Base-by-base conservation (phyloP, 1,140 invertebrate genomes). In the Lepidotrigona ventralis region DNA sequence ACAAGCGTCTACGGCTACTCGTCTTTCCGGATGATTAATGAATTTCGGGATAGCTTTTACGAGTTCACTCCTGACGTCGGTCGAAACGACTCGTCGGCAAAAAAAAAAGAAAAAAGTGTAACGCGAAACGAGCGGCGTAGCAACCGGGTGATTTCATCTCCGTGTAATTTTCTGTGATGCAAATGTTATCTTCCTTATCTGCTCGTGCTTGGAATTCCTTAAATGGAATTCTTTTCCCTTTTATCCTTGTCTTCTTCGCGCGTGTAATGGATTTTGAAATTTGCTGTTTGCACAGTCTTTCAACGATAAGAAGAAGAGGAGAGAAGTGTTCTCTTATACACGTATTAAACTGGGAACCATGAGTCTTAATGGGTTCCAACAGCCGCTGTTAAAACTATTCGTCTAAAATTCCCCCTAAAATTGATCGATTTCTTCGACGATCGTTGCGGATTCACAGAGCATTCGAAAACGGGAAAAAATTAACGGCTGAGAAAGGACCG, bases 1-100 rank as follows among this genome's bases (percentile, higher is more conserved):
- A 46, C 6, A 46, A 46, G 17, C 33, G 19, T 56, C 81, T 78
- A 83, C 81, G 19, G 66, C 81, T 78, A 83, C 81, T 83, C 74
- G 81, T 78, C 81, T 83, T 83, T 78, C 74, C 12, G 12, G 51
- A 29, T 83, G 74, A 83, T 83, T 83, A 83, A 83, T 83, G 81
- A 54, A 70, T 68, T 60, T 12, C 12, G 23, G 11, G 19, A 17
- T 19, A 58, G 39, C 33, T 26, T 54, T 11, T 39, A 46, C 12
- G 53, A 70, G 72, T 70, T 60, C 23, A 60, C 33, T 33, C 33
- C 33, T 33, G 33, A 33, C 33, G 33, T 33, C 39, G 23, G 5
- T 8, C 26, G 21, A 51, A 14, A 15, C 21, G 54, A 17, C 33
- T 63, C 33, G 56, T 33, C 29, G 26, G 23, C 19, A 23, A 33